These are phyloP conservation scores for Phalacrocorax pelagicus DNA, from an alignment of 2,113 vertebrate species.

Conservation along the genomic window DNA sequence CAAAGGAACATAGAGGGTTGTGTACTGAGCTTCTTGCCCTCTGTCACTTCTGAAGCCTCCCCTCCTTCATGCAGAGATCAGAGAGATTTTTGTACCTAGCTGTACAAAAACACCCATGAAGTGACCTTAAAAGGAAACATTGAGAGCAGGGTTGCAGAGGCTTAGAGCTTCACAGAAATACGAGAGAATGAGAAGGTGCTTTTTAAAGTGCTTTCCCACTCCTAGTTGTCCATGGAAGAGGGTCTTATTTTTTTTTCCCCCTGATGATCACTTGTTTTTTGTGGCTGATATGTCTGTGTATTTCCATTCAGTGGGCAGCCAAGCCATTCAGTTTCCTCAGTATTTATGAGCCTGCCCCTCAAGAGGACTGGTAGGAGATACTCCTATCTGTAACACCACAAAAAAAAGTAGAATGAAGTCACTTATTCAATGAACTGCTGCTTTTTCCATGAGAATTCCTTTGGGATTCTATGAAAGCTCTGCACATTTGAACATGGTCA, in stretches of 20 bases:
- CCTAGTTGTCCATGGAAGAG: not conserved
- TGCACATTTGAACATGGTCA: not conserved
- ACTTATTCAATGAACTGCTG: not conserved
- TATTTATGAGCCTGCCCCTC: not conserved
- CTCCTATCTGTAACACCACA: not conserved
- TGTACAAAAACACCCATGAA: constrained; percentile 39
- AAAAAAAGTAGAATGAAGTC: constrained; percentile 27
- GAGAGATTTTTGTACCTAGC: constrained; percentile 40
- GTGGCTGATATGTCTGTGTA: not conserved
- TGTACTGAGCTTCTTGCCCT: constrained; percentile 18
- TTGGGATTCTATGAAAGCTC: not conserved
- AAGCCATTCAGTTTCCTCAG: constrained; percentile 18
- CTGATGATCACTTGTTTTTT: not conserved
- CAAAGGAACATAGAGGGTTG: constrained; percentile 11
- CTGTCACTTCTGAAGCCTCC: constrained; percentile 30
- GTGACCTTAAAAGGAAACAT: constrained; percentile 43
- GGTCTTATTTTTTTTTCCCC: not conserved
- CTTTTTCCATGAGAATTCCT: not conserved
- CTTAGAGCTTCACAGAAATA: constrained; percentile 20
- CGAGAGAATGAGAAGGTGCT: not conserved
- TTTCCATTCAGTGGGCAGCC: not conserved
- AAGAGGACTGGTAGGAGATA: not conserved
- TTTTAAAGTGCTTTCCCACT: not conserved
- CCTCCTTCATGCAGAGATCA: constrained; percentile 41
- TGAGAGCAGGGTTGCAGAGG: not conserved